These are phyloP conservation scores for Numida meleagris DNA, from an alignment of 2,113 vertebrate genomes.

Conservation along the genomic window DNA sequence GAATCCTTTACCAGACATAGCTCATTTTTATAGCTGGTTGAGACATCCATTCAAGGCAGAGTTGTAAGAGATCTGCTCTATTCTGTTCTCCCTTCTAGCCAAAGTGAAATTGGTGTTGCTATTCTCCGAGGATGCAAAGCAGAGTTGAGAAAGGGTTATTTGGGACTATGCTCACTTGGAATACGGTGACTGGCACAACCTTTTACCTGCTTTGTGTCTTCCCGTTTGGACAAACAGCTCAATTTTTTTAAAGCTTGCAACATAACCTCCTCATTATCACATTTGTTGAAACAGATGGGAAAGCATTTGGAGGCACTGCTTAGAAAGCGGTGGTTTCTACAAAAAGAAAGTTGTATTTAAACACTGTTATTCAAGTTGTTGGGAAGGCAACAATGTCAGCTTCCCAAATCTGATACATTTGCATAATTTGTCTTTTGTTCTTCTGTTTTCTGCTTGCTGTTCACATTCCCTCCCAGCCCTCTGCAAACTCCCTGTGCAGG, in stretches of 20 bases:
- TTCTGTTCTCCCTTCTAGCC: background rate
- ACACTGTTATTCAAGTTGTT: constrained; percentile 68
- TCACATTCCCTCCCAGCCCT: constrained; percentile 19
- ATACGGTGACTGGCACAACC: background rate
- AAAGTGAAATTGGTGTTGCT: background rate
- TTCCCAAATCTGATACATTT: constrained; percentile 42
- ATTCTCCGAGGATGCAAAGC: background rate
- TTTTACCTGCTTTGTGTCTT: constrained; percentile 55
- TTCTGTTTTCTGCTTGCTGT: constrained; percentile 40
- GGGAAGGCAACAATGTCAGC: constrained; percentile 53
- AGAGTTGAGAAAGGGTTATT: background rate
- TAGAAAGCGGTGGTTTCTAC: constrained; percentile 64
- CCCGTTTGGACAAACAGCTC: background rate
- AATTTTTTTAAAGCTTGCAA: constrained; percentile 43
- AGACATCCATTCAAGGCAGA: background rate
- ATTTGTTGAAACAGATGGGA: constrained; percentile 83
- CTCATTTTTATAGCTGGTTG: background rate
- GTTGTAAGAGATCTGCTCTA: background rate
- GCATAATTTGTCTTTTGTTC: constrained; percentile 57
- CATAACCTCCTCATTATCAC: constrained; percentile 79
- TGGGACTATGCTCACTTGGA: background rate
- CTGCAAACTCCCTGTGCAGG: background rate
- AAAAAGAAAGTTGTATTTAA: constrained; percentile 74
- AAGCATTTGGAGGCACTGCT: constrained; percentile 76
- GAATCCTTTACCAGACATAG: background rate